These are phyloP conservation scores for Teleogryllus oceanicus DNA, from an alignment of 2,888 invertebrate genomes.

Conservation along the genomic window DNA sequence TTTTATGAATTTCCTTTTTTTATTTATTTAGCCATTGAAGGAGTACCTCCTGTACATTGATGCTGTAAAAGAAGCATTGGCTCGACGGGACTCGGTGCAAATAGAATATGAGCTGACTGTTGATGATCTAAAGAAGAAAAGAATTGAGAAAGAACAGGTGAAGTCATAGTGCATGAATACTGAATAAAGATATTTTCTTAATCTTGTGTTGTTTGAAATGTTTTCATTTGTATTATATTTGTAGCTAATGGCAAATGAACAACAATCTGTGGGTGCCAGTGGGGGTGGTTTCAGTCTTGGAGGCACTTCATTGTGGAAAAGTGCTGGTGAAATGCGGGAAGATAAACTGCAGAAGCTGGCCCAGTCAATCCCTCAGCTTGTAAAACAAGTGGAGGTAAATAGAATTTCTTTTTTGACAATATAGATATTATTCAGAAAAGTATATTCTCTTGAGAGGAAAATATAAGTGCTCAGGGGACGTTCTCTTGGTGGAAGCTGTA, in stretches of 20 bases:
- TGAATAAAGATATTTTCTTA: background rate
- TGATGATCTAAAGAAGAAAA: conserved; percentile 60
- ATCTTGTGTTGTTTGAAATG: background rate
- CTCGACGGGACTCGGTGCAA: conserved; percentile 61
- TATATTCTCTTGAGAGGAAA: too few species aligned
- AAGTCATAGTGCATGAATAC: background rate
- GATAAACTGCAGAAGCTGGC: conserved; percentile 53
- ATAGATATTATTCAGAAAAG: too few species aligned
- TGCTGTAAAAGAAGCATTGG: conserved; percentile 62
- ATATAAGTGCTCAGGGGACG: too few species aligned
- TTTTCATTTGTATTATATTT: background rate
- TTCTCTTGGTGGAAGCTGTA: too few species aligned
- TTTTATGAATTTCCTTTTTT: background rate
- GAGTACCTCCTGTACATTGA: conserved; percentile 66
- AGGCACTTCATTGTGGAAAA: conserved; percentile 53
- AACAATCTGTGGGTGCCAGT: background rate
- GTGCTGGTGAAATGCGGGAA: conserved; percentile 54
- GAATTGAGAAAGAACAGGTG: conserved; percentile 61
- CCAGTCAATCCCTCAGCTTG: conserved; percentile 40
- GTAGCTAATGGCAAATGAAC: conserved; percentile 29
- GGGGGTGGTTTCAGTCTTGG: conserved; percentile 24
- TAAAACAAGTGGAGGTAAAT: conserved; percentile 42
- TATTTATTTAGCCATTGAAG: conserved; percentile 46
- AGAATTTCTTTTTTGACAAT: too few species aligned
- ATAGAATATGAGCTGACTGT: conserved; percentile 60